Percentiles rank a stretch among this genome's conserved stretches.
Evolutionary conservation across 2,113 vertebrate genomes (phyloP).

Genomic region (Zosterops japonicus): DNA sequence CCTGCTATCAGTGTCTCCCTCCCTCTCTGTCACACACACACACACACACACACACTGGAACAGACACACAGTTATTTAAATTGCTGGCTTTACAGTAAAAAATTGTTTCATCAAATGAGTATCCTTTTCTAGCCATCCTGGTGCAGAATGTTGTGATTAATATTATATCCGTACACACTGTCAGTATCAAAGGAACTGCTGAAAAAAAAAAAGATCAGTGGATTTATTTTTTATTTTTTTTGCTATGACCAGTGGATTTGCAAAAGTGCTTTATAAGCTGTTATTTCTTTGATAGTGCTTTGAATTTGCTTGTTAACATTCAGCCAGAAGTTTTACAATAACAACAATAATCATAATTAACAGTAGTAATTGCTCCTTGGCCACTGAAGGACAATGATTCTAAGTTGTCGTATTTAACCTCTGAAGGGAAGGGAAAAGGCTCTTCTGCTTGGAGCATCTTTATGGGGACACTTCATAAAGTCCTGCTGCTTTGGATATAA

Average conservation of each 20-base stretch:
- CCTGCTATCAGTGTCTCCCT: not conserved
- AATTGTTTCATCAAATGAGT: slow-evolving; percentile 20
- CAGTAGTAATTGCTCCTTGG: not conserved
- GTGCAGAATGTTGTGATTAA: not conserved
- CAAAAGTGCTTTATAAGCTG: slow-evolving; percentile 1
- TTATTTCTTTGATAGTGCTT: not conserved
- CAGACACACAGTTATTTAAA: not conserved
- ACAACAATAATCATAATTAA: not conserved
- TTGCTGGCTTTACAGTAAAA: not conserved
- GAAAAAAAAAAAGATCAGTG: not conserved
- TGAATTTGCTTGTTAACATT: not conserved
- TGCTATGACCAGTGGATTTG: not conserved
- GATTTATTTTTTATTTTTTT: not conserved
- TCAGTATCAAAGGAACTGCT: not conserved
- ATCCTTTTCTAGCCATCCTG: not conserved
- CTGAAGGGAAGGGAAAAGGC: not conserved
- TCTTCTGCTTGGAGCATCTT: not conserved
- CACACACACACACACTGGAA: not conserved
- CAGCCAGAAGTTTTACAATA: not conserved
- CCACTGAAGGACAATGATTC: not conserved
- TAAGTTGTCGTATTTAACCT: not conserved
- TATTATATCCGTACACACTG: not conserved
- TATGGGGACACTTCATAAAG: not conserved
- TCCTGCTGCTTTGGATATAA: not conserved
- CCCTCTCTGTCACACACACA: not conserved